Base-by-base conservation (phyloP, 2,797 vertebrate species). In the Rhabdophis nuchalis region DNA sequence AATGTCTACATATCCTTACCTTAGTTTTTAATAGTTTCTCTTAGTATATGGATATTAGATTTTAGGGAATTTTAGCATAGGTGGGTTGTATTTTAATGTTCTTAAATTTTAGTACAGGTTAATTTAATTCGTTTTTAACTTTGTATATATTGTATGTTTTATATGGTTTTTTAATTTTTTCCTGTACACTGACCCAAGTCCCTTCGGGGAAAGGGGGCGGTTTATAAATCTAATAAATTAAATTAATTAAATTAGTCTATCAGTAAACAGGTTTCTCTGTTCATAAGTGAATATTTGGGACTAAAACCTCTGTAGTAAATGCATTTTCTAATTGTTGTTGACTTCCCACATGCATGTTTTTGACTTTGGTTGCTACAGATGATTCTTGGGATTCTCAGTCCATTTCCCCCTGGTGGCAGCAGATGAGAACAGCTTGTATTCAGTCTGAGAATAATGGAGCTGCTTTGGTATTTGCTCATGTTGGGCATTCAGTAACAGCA, bases 381-480 rank as follows among this genome's bases (percentile, higher is more conserved):
- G 98, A 98, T 92, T 97, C 98, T 0, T 99, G 99, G 99, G 99
- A 99, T 91, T 96, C 98, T 0, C 99, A 99, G 97, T 98, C 98
- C 0, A 96, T 99, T 94, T 99, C 98, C 53, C 99, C 99, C 2
- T 99, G 99, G 99, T 99, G 99, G 99, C 99, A 99, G 96, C 98
- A 99, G 86, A 98, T 99, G 95, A 98, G 99, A 36, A 96, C 94
- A 1, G 98, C 98, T 1, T 99, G 99, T 25, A 87, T 98, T 20
- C 99, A 99, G 96, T 98, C 99, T 0, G 98, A 99, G 89, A 98
- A 97, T 7, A 97, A 98, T 0, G 99, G 98, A 0, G 98, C 98
- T 0, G 98, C 99, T 11, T 97, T 99, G 86, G 94, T 99, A 14
- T 98, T 98, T 0, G 99, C 99, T 0, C 97, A 98, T 0, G 98